Percentiles rank a stretch among this genome's conserved stretches.
Evolutionary conservation across 1,140 invertebrate species (phyloP).

Genomic region (Cydia pomonella): DNA sequence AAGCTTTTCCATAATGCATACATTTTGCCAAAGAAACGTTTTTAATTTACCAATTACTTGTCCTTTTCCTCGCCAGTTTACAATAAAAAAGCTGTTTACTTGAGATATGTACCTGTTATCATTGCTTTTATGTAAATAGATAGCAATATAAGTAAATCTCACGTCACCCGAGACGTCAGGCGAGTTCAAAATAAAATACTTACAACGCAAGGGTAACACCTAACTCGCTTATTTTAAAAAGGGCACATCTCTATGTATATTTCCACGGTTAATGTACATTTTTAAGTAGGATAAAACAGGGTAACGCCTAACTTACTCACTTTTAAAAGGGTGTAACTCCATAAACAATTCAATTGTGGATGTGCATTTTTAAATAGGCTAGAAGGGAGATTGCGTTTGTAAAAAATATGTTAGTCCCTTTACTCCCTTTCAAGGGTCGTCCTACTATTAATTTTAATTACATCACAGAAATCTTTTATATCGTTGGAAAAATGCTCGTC

Average conservation of each 20-base stretch:
- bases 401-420: constrained; percentile 25
- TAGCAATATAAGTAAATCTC: not conserved
- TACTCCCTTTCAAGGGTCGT: constrained; percentile 1
- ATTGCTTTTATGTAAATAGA: not conserved
- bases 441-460: constrained; percentile 29
- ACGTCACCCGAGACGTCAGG: not conserved
- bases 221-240: not conserved
- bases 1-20: no score
- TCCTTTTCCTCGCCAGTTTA: no score
- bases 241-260: not conserved
- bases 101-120: no score
- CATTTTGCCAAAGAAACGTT: no score
- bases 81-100: no score
- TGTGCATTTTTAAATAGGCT: not conserved
- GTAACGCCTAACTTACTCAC: not conserved
- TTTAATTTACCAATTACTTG: no score
- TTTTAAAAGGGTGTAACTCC: not conserved
- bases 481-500: constrained; percentile 12
- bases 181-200: not conserved
- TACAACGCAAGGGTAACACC: not conserved
- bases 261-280: not conserved
- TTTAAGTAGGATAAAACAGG: not conserved
- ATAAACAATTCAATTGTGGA: not conserved
- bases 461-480: constrained; percentile 7
- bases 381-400: not conserved